Evolutionary conservation across 2,113 vertebrate species (phyloP), one percentile per base, ranked within the genome.

Genomic region (Uropsilus gracilis): DNA sequence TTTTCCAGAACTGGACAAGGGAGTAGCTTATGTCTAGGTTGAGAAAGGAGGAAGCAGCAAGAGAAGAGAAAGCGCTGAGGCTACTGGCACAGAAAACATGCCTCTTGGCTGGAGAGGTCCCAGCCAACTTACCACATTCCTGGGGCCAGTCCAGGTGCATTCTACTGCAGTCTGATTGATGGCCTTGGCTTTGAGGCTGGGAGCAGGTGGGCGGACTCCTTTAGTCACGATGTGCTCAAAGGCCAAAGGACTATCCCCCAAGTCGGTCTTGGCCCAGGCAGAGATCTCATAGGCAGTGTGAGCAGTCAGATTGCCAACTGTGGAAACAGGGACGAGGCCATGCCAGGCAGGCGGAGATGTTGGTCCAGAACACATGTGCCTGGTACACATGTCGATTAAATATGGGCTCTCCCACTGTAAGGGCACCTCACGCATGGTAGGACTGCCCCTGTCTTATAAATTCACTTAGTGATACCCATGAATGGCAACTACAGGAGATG

Each of bases 101-200:
- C 4, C 2, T 5, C 0, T 11, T 3, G 53, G 53, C 2, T 18
- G 64, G 8, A 12, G 6, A 0, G 3, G 59, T 53, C 53, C 64
- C 14, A 30, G 39, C 39, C 5, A 4, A 96, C 95, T 97, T 77
- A 99, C 99, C 72, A 99, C 98, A 1, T 98, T 98, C 97, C 72
- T 94, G 2, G 98, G 98, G 57, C 98, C 98, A 0, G 98, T 99
- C 99, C 99, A 99, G 98, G 97, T 99, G 89, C 99, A 99, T 69
- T 99, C 99, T 96, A 99, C 99, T 0, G 99, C 98, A 0, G 99
- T 99, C 98, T 99, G 99, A 97, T 99, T 99, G 94, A 99, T 86
- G 46, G 99, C 98, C 82, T 98, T 98, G 96, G 99, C 98, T 97
- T 99, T 99, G 95, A 99, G 98, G 89, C 98, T 97, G 0, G 99